These are phyloP conservation scores for Drosophila miranda DNA, from an alignment of 1,140 invertebrate genomes.

Conservation along the genomic window DNA sequence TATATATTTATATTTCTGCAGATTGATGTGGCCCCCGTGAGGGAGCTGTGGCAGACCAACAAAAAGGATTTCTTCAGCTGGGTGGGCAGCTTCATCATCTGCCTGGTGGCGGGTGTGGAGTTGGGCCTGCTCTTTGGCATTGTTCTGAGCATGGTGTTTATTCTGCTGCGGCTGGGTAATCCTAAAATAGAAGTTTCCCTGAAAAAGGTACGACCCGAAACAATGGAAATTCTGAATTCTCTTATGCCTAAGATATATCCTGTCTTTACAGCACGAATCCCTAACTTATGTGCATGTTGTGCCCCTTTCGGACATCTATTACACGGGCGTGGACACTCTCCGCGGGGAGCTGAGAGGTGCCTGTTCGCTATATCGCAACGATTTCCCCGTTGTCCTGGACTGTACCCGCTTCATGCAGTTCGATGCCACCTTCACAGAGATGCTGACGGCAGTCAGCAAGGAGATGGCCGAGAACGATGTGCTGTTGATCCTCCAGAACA, in stretches of 20 bases:
- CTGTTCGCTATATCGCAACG: constrained; percentile 71
- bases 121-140: constrained; percentile 94
- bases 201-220: constrained; percentile 83
- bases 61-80: constrained; percentile 88
- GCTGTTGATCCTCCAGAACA: constrained; percentile 60
- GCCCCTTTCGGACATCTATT: constrained; percentile 86
- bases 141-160: constrained; percentile 89
- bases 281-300: constrained; percentile 84
- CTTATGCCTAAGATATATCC: neutral
- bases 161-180: constrained; percentile 91
- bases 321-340: constrained; percentile 86
- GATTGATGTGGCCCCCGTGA: constrained; percentile 87
- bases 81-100: constrained; percentile 90
- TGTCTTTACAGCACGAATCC: constrained; percentile 47
- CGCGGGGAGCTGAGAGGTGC: constrained; percentile 83
- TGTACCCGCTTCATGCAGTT: constrained; percentile 85
- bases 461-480: constrained; percentile 62
- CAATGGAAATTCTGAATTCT: too few species aligned
- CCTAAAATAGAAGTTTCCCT: constrained; percentile 87
- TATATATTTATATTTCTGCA: constrained; percentile 34
- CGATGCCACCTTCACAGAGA: constrained; percentile 86
- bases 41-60: constrained; percentile 89
- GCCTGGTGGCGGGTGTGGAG: constrained; percentile 91
- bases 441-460: constrained; percentile 79
- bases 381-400: constrained; percentile 85